Base-by-base conservation (phyloP, 2,797 vertebrate genomes). In the Notoglanidium macrostoma region DNA sequence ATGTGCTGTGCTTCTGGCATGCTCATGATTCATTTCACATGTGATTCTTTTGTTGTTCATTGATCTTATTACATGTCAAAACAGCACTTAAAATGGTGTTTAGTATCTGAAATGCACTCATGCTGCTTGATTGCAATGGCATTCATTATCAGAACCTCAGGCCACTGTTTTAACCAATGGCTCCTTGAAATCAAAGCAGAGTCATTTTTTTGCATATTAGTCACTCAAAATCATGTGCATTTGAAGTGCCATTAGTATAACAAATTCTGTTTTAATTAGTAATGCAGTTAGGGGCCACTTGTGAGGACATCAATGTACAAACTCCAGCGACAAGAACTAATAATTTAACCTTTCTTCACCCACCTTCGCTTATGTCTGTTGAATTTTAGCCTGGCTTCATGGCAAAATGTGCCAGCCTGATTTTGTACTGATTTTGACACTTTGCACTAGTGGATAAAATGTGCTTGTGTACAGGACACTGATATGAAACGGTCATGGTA, bases 401-500 rank as follows among this genome's bases (percentile, higher is more conserved):
- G 32, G 1, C 10, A 15, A 7, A 61, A 44, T 77, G n/a, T 10
- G 26, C 14, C 12, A 76, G 49, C 46, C 6, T 21, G 55, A 7
- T 14, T 49, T 74, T n/a, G 44, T 49, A 46, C 44, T 74, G 70
- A 68, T 46, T 46, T 23, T 73, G 40, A 54, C 26, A 76, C 23
- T 26, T 73, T 46, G 21, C 9, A 46, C 40, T 70, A 17, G 67
- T 70, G 32, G 5, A 63, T 26, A 61, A 92, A 94, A 94, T 93
- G 91, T 72, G 94, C 92, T 89, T 93, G 93, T 94, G 94, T 93
- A 93, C 93, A 89, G 92, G 88, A 88, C 78, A 46, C 87, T 86
- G 86, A 91, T 91, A 92, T 93, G 91, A 90, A 92, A 93, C 95
- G 94, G 94, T 94, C 94, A 94, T 63, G 10, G 19, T 80, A 77